These are phyloP conservation scores for Acleris sparsana DNA, from an alignment of 2,888 invertebrate species.

Conservation along the genomic window DNA sequence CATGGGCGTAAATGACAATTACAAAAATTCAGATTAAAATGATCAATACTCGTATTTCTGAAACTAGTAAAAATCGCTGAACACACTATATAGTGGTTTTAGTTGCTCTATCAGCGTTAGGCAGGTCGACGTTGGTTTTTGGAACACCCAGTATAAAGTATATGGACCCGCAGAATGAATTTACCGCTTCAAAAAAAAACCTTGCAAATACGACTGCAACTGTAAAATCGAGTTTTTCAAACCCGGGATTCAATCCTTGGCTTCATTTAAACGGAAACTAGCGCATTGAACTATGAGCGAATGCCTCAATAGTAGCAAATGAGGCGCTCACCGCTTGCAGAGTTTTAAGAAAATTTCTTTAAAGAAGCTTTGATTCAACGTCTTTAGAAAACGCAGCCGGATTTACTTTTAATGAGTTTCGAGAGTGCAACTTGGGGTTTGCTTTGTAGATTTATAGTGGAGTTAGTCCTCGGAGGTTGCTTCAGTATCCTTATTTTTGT, in stretches of 20 bases:
- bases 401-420: slow-evolving; percentile 83
- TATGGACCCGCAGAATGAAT: too few species aligned
- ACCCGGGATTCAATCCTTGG: slow-evolving; percentile 58
- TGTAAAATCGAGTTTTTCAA: slow-evolving; percentile 49
- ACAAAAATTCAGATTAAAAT: too few species aligned
- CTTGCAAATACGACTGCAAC: slow-evolving; percentile 15
- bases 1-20: too few species aligned
- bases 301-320: slow-evolving; percentile 78
- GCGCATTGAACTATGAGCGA: slow-evolving; percentile 64
- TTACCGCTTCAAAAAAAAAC: too few species aligned
- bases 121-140: too few species aligned
- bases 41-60: too few species aligned
- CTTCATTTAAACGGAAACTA: slow-evolving; percentile 65
- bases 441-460: slow-evolving; percentile 73
- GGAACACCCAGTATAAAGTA: too few species aligned
- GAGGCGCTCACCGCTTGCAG: slow-evolving; percentile 72
- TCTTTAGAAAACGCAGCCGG: slow-evolving; percentile 79
- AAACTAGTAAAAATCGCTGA: too few species aligned
- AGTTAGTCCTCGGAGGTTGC: slow-evolving; percentile 53
- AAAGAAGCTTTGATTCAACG: slow-evolving; percentile 76
- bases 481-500: slow-evolving; percentile 48
- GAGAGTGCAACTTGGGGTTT: slow-evolving; percentile 75
- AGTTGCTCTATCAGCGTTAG: too few species aligned
- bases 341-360: slow-evolving; percentile 75
- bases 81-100: too few species aligned